Conservation (phyloP, 2,888 invertebrate genomes). For the Kryphioiulus occultus region DNA sequence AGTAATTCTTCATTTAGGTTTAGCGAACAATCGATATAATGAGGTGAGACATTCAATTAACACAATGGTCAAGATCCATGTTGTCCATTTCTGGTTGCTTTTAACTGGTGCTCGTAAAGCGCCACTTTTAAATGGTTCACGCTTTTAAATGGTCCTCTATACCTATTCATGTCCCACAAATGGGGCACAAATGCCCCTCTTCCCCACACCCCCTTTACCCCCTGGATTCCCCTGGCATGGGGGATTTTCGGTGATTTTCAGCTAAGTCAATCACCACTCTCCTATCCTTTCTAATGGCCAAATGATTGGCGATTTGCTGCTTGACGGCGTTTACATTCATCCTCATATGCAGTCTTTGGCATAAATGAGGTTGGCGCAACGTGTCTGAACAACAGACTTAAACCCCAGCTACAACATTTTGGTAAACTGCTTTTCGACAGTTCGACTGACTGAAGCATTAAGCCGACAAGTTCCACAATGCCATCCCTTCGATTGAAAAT, state of each 20-base stretch:
- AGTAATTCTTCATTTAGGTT: too few relatives aligned
- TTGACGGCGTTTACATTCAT: slow-evolving; percentile 46
- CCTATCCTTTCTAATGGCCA: slow-evolving; percentile 47
- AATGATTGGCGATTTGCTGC: slow-evolving; percentile 51
- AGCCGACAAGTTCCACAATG: slow-evolving; percentile 7
- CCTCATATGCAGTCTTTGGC: not conserved
- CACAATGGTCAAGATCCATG: not conserved
- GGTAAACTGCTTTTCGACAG: slow-evolving; percentile 42
- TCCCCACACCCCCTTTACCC: not conserved
- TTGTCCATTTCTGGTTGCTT: not conserved
- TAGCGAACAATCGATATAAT: too few relatives aligned
- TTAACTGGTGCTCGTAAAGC: not conserved
- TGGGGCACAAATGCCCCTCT: not conserved
- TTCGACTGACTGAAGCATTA: slow-evolving; percentile 36
- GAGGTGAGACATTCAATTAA: too few relatives aligned
- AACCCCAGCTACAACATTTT: slow-evolving; percentile 1
- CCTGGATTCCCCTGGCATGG: slow-evolving; percentile 24
- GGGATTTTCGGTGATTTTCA: slow-evolving; percentile 1
- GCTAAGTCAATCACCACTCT: slow-evolving; percentile 49
- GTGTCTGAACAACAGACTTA: slow-evolving; percentile 32
- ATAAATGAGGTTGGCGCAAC: not conserved
- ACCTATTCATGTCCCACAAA: not conserved
- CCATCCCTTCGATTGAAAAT: not conserved
- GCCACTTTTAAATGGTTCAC: not conserved
- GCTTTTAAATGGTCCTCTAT: not conserved